These are phyloP conservation scores for Gerris lacustris DNA, from an alignment of 2,888 invertebrate genomes.

Conservation along the genomic window DNA sequence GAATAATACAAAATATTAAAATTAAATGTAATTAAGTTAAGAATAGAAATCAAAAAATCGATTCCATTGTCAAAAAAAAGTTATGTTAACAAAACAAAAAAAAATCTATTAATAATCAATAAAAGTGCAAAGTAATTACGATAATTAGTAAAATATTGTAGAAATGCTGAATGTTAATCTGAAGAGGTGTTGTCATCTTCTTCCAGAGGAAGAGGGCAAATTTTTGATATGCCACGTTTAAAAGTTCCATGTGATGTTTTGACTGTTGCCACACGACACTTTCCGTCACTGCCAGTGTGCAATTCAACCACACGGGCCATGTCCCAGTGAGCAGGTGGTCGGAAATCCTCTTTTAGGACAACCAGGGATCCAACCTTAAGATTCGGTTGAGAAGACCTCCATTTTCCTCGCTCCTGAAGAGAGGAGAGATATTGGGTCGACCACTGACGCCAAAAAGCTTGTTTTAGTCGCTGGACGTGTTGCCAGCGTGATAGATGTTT, in stretches of 20 bases:
- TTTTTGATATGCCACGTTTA: background rate
- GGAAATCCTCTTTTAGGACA: slow-evolving; percentile 2
- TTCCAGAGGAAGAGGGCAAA: background rate
- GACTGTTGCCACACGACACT: slow-evolving; percentile 4
- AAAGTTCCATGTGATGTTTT: background rate
- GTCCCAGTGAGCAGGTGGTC: background rate
- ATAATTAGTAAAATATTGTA: too few relatives aligned
- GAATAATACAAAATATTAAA: too few relatives aligned
- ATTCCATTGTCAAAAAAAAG: too few relatives aligned
- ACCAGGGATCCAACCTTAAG: background rate
- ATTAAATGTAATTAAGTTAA: too few relatives aligned
- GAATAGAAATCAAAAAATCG: too few relatives aligned
- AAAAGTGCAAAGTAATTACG: too few relatives aligned
- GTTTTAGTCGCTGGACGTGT: too few relatives aligned
- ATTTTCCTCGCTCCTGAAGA: slow-evolving; percentile 5
- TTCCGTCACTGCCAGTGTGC: slow-evolving; percentile 4
- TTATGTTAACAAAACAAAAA: too few relatives aligned
- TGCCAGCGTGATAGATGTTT: slow-evolving; percentile 3
- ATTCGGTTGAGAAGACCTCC: background rate
- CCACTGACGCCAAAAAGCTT: slow-evolving; percentile 11
- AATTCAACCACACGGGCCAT: background rate
- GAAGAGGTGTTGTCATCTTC: too few relatives aligned
- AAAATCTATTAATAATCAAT: too few relatives aligned
- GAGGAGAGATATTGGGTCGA: background rate
- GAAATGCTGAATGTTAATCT: too few relatives aligned